A percentile compares a stretch with the other conserved stretches of the same genome.
Evolutionary conservation across 2,113 vertebrate genomes (phyloP).

Genomic region (Siniperca chuatsi): DNA sequence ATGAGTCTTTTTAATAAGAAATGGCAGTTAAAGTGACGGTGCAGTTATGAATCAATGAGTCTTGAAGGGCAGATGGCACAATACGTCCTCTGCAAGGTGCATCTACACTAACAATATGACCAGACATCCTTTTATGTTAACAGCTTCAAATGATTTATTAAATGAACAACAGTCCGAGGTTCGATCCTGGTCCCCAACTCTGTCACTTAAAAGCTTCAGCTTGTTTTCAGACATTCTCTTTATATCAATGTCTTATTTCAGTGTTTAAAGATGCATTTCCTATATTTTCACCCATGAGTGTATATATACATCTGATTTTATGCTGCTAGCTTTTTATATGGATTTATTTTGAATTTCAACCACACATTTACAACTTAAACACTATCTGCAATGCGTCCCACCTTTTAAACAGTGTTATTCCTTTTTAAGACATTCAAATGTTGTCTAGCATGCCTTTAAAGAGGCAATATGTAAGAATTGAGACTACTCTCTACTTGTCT

Average conservation of each 20-base stretch:
- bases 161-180: not conserved
- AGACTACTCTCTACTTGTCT: too few relatives aligned
- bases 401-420: too few relatives aligned
- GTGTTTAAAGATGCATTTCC: not conserved
- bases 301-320: too few relatives aligned
- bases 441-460: not conserved
- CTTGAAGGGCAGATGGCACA: slow-evolving; percentile 28
- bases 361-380: too few relatives aligned
- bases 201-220: not conserved
- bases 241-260: not conserved
- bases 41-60: slow-evolving; percentile 45
- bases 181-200: not conserved
- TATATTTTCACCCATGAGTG: not conserved
- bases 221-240: not conserved
- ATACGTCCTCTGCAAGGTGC: slow-evolving; percentile 9
- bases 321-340: too few relatives aligned
- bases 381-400: too few relatives aligned
- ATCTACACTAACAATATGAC: slow-evolving; percentile 29
- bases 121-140: slow-evolving; percentile 10
- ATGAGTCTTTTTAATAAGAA: slow-evolving; percentile 17
- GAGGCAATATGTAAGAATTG: too few relatives aligned
- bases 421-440: not conserved
- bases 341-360: too few relatives aligned
- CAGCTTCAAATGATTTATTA: slow-evolving; percentile 22
- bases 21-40: slow-evolving; percentile 5